A percentile compares a stretch with the other conserved stretches of the same genome.
phyloP scores from a whole-genome alignment of 53 echinoderm and acorn worm genomes.

The Mesocentrotus franciscanus region DNA sequence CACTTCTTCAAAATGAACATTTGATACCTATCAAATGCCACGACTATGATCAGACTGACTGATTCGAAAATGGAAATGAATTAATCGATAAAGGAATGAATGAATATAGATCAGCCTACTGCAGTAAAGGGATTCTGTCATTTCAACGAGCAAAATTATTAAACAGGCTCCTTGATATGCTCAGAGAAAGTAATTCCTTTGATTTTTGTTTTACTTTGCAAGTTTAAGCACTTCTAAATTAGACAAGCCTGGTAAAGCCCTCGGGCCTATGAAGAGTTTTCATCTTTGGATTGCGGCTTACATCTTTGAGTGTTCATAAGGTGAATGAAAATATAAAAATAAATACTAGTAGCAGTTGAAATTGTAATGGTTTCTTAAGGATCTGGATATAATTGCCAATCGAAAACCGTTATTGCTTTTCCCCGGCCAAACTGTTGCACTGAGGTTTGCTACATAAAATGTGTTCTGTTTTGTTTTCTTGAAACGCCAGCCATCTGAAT shows the following conservation, averaged over 20 bases:
- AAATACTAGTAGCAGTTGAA: neutral
- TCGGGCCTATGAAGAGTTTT: neutral
- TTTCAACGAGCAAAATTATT: no score
- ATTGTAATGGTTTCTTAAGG: neutral
- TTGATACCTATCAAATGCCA: no score
- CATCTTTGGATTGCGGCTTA: neutral
- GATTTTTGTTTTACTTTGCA: neutral
- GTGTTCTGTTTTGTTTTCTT: constrained; percentile 39
- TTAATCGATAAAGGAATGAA: no score
- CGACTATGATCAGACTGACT: no score
- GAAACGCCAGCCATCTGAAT: neutral
- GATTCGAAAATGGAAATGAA: no score
- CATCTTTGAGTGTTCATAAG: neutral
- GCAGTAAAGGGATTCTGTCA: no score
- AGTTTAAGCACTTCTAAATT: neutral
- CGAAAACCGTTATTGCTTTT: neutral
- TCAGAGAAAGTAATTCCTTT: neutral
- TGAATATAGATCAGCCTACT: no score
- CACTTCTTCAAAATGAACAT: no score
- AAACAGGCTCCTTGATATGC: neutral
- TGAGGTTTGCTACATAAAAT: constrained; percentile 6
- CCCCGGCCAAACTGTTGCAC: neutral
- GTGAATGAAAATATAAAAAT: neutral
- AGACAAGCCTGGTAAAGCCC: neutral
- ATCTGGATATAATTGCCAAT: constrained; percentile 9